Percentiles rank a stretch among this genome's conserved stretches.
phyloP scores from a whole-genome alignment of 1,140 invertebrate species.

The Procambarus clarkii region DNA sequence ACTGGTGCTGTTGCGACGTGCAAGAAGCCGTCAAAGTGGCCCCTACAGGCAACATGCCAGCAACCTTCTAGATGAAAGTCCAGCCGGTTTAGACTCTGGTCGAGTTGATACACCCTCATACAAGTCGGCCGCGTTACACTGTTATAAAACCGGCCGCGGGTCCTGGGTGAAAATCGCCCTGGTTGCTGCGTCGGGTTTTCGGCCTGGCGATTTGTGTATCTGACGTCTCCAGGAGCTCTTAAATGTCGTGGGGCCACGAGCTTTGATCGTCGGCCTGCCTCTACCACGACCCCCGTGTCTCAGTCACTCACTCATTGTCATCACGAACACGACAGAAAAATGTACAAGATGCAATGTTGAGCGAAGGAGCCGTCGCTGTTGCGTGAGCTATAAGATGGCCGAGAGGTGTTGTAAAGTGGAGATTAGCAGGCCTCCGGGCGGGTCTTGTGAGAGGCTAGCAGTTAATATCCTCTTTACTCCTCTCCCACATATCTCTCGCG shows the following conservation, averaged over 20 bases:
- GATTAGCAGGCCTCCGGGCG: conserved; percentile 52
- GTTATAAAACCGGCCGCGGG: conserved; percentile 40
- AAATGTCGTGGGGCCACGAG: too few species aligned
- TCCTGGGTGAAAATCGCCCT: not conserved
- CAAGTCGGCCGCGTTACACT: conserved; percentile 43
- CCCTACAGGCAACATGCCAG: not conserved
- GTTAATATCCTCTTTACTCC: not conserved
- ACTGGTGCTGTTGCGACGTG: too few species aligned
- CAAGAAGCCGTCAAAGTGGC: not conserved
- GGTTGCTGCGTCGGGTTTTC: conserved; percentile 40
- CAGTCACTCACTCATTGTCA: not conserved
- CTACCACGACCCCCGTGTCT: not conserved
- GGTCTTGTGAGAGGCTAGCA: not conserved
- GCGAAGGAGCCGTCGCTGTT: conserved; percentile 24
- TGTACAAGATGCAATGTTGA: not conserved
- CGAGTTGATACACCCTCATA: not conserved
- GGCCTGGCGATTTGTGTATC: not conserved
- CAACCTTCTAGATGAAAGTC: not conserved
- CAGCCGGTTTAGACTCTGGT: not conserved
- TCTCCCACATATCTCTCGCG: not conserved
- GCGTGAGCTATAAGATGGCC: conserved; percentile 37
- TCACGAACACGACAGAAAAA: not conserved
- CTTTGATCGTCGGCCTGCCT: not conserved
- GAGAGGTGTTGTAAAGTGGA: conserved; percentile 55
- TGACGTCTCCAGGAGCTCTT: not conserved